Percentiles rank a stretch among this genome's conserved stretches.
Conservation (phyloP, 2,888 invertebrate species). For the Netelia inedita region DNA sequence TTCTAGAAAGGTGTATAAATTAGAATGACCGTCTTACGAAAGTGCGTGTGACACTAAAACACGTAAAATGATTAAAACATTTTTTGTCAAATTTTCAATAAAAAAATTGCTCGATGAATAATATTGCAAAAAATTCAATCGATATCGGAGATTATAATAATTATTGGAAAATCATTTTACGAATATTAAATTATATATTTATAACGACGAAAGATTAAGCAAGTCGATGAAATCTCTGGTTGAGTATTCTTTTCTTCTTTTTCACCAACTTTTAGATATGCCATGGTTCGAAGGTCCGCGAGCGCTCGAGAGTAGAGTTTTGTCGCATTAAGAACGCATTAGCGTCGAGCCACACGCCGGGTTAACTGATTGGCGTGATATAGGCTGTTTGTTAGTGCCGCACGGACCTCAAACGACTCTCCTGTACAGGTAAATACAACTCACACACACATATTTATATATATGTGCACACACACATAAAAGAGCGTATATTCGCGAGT, state of each 20-base stretch:
- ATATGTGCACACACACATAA: neutral
- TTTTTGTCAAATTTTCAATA: neutral
- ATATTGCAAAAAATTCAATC: neutral
- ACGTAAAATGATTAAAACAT: neutral
- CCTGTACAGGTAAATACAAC: neutral
- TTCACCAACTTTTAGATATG: neutral
- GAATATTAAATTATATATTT: neutral
- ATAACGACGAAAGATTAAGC: neutral
- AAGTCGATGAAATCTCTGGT: neutral
- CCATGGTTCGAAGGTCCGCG: neutral
- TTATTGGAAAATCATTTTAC: too few species aligned
- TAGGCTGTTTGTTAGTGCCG: constrained; percentile 69
- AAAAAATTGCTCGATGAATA: neutral
- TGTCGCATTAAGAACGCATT: constrained; percentile 82
- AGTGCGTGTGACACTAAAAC: constrained; percentile 29
- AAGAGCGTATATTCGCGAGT: neutral
- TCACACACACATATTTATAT: constrained; percentile 1
- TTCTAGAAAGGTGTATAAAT: constrained; percentile 52
- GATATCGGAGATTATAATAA: neutral
- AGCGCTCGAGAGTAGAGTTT: constrained; percentile 58
- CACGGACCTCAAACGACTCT: constrained; percentile 54
- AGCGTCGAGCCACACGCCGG: constrained; percentile 78
- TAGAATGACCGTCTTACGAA: neutral
- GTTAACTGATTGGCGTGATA: constrained; percentile 81
- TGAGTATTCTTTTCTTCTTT: neutral